Evolutionary conservation across 2,113 vertebrate genomes (phyloP).

Genomic region (Notiomystis cincta): DNA sequence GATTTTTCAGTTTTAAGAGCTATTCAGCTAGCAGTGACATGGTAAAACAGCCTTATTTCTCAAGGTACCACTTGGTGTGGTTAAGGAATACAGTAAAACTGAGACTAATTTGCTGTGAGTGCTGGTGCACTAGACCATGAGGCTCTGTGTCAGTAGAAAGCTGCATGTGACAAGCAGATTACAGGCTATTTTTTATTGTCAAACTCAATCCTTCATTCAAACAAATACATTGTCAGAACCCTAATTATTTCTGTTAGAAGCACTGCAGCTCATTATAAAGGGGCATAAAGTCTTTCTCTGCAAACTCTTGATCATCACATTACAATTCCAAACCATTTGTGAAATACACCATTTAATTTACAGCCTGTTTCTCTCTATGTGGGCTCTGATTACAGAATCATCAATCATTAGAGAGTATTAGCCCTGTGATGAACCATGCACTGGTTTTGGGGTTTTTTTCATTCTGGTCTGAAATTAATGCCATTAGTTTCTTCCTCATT

Average conservation of each 20-base stretch:
- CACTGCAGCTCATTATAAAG: neutral
- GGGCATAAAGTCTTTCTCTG: neutral
- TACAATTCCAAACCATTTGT: slow-evolving; percentile 2
- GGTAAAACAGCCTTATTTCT: neutral
- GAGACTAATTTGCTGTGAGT: slow-evolving; percentile 30
- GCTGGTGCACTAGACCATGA: neutral
- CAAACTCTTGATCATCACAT: neutral
- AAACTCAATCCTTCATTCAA: slow-evolving; percentile 30
- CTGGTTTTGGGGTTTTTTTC: neutral
- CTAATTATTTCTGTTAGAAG: slow-evolving; percentile 40
- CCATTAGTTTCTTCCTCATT: neutral
- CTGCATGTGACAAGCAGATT: neutral
- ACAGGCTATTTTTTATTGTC: slow-evolving; percentile 45
- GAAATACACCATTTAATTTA: slow-evolving; percentile 15
- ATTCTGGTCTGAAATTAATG: neutral
- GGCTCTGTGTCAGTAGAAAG: slow-evolving; percentile 7
- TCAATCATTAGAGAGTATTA: neutral
- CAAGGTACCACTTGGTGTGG: neutral
- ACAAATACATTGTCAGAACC: slow-evolving; percentile 9
- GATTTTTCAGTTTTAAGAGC: neutral
- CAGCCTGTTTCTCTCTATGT: neutral
- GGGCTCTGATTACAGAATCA: slow-evolving; percentile 12
- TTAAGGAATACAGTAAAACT: neutral
- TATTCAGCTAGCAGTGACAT: neutral
- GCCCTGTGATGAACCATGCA: neutral